Conservation (phyloP, 2,797 vertebrate species). For the Dipus sagitta region DNA sequence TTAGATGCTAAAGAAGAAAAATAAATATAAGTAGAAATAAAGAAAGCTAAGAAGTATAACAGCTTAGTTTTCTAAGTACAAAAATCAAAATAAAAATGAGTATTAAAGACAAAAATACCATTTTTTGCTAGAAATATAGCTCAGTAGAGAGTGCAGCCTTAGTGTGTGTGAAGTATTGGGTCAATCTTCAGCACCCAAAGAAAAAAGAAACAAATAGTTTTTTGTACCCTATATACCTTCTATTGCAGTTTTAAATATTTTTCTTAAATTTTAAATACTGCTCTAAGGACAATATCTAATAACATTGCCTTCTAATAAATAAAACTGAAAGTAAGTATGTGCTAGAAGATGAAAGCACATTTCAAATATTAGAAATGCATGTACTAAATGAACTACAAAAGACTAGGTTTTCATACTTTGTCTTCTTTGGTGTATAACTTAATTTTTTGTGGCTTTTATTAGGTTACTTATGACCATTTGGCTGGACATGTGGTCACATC, state of each 20-base stretch:
- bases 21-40: not conserved
- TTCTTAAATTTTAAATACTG: not conserved
- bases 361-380: no score
- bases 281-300: not conserved
- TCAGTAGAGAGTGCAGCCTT: not conserved
- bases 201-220: not conserved
- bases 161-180: not conserved
- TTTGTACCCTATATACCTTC: not conserved
- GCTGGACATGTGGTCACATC: conserved; percentile 63
- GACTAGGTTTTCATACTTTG: conserved; percentile 24
- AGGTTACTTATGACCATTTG: conserved; percentile 64
- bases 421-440: conserved; percentile 48
- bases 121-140: not conserved
- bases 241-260: not conserved
- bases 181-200: not conserved
- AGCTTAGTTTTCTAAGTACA: not conserved
- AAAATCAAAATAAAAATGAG: conserved; percentile 40
- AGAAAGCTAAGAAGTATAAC: not conserved
- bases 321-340: conserved; percentile 50
- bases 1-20: conserved; percentile 60
- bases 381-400: not conserved
- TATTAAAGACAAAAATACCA: conserved; percentile 50
- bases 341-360: conserved; percentile 4
- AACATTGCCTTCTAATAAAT: not conserved
- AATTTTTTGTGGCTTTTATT: conserved; percentile 49